Base-by-base conservation (phyloP, 2,888 invertebrate species). In the Noctua janthina region DNA sequence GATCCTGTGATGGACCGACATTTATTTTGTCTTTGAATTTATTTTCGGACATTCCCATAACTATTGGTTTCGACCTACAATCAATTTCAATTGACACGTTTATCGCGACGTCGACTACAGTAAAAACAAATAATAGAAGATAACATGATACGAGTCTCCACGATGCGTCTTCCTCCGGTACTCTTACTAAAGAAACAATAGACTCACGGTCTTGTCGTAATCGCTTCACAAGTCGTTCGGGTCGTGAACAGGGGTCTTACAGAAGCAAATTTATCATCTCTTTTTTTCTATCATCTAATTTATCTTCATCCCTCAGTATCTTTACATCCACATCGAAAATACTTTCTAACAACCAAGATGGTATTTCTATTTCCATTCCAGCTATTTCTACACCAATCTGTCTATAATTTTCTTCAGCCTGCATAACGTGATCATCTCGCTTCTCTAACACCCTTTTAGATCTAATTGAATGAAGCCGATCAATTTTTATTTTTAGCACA, bases 401-500 rank as follows among this genome's bases (percentile, higher is more conserved):
- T 62, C 67, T 68, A 67, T 84, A 73, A 82, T 77, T 82, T 81
- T 76, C 74, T 39, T 54, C 59, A 56, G 39, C 68, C 77, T 81
- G 59, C 73, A 78, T 78, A 83, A 79, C 77, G 35, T 68, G 75
- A 86, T 88, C 67, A 79, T 69, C 59, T 88, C 64, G 81, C 56
- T 56, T 74, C 68, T 62, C 71, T 54, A 78, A 54, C 73, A 84
- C 73, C 81, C 77, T 84, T 86, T 81, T 64, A 79, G 51, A 78
- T 64, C 67, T 84, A 88, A 87, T 81, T 88, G 78, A 79, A 76
- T 81, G 68, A 76, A 81, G 74, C 51, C 74, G 66, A 74, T 86
- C 67, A 86, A 83, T 86, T 78, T 84, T 78, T 86, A 86, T 86
- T 86, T 83, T 83, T 71, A 86, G 78, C 29, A 1, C 23, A 3